phyloP scores from a whole-genome alignment of 1,140 invertebrate species.

The Meloidogyne hapla region DNA sequence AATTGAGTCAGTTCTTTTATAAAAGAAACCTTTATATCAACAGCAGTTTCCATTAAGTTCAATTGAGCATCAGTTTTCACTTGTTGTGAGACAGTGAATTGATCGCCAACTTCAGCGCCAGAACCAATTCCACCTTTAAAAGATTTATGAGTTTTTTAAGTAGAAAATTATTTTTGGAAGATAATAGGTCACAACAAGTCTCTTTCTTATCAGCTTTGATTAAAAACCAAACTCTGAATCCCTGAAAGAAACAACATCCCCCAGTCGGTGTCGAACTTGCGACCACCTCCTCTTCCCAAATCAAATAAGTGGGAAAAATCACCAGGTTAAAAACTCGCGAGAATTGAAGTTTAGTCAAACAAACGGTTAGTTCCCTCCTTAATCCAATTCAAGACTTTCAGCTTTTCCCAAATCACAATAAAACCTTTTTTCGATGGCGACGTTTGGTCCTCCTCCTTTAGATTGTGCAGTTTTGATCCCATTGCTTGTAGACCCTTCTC shows the following conservation, averaged over 20 bases:
- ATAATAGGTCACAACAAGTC: neutral
- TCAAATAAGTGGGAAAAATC: no score
- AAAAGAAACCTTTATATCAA: slow-evolving; percentile 81
- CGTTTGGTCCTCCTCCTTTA: neutral
- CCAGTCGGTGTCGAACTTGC: neutral
- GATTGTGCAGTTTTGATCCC: slow-evolving; percentile 52
- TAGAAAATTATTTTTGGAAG: neutral
- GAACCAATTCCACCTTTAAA: slow-evolving; percentile 56
- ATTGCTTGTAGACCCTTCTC: slow-evolving; percentile 84
- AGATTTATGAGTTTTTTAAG: neutral
- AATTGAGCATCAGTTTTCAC: slow-evolving; percentile 81
- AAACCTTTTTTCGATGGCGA: slow-evolving; percentile 20
- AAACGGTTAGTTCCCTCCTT: no score
- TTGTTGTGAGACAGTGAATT: slow-evolving; percentile 90
- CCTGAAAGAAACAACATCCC: no score
- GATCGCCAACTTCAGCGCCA: slow-evolving; percentile 80
- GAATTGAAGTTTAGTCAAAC: no score
- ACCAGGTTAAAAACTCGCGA: no score
- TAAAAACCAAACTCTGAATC: no score
- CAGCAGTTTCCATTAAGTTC: slow-evolving; percentile 83
- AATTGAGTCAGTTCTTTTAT: neutral
- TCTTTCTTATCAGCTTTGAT: no score
- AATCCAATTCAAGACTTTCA: no score
- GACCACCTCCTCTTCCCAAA: no score
- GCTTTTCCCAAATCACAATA: no score